These are phyloP conservation scores for Nomada ferruginata DNA, from an alignment of 2,888 invertebrate genomes.

Conservation along the genomic window DNA sequence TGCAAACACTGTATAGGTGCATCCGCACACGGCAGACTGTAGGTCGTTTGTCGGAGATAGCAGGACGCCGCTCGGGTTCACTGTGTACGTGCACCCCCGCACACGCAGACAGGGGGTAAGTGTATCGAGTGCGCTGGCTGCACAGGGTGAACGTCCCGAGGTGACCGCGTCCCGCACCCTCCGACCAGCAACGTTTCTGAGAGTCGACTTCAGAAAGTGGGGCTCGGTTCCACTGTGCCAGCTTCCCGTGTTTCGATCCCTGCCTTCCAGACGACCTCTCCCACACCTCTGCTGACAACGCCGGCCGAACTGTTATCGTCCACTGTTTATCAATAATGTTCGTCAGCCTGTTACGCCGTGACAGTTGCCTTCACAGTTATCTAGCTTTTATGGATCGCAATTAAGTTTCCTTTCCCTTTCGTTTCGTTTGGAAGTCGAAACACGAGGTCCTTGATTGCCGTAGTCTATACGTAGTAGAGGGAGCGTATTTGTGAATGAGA, in stretches of 20 bases:
- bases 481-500: too few relatives aligned
- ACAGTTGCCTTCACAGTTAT: not conserved
- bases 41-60: constrained; percentile 57
- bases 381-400: not conserved
- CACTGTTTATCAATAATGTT: constrained; percentile 51
- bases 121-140: constrained; percentile 76
- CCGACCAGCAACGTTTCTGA: constrained; percentile 57
- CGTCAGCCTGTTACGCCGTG: not conserved
- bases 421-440: too few relatives aligned
- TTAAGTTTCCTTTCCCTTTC: too few relatives aligned
- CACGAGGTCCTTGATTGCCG: too few relatives aligned
- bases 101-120: constrained; percentile 53
- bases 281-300: constrained; percentile 23
- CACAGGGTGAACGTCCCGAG: constrained; percentile 77
- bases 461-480: too few relatives aligned
- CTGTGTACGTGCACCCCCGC: constrained; percentile 42
- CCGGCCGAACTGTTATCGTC: constrained; percentile 32
- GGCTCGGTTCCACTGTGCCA: constrained; percentile 62
- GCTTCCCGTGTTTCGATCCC: constrained; percentile 53
- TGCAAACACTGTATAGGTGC: constrained; percentile 14
- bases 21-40: constrained; percentile 38
- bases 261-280: constrained; percentile 42
- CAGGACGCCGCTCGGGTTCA: constrained; percentile 44
- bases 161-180: constrained; percentile 79
- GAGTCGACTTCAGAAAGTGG: constrained; percentile 70